A percentile compares a stretch with the other conserved stretches of the same genome.
phyloP scores from a whole-genome alignment of 2,113 vertebrate genomes.

The Serinus canaria region DNA sequence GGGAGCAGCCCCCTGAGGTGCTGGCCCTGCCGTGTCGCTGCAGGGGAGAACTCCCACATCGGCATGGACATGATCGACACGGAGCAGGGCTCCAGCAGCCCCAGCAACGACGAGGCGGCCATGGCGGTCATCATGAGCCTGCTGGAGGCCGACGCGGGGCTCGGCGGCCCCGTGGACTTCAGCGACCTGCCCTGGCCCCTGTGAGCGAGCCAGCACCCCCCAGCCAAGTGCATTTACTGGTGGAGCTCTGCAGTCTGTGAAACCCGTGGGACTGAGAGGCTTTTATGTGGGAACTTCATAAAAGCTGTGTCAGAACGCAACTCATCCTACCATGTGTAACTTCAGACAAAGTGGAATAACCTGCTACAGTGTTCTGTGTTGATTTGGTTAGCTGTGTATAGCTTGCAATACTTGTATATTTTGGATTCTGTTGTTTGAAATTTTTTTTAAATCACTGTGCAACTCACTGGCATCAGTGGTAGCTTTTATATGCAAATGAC shows the following conservation, averaged over 20 bases:
- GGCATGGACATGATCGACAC: slow-evolving; percentile 94
- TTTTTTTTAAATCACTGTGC: slow-evolving; percentile 82
- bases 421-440: slow-evolving; percentile 77
- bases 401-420: slow-evolving; percentile 85
- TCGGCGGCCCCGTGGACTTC: slow-evolving; percentile 97
- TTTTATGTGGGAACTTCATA: slow-evolving; percentile 74
- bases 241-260: slow-evolving; percentile 73
- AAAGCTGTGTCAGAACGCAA: slow-evolving; percentile 74
- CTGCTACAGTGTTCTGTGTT: slow-evolving; percentile 76
- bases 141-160: slow-evolving; percentile 95
- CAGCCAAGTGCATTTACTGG: slow-evolving; percentile 78
- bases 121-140: slow-evolving; percentile 99
- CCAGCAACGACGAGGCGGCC: slow-evolving; percentile 95
- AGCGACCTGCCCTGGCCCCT: slow-evolving; percentile 98
- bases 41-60: slow-evolving; percentile 95
- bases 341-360: slow-evolving; percentile 81
- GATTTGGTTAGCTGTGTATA: slow-evolving; percentile 80
- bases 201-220: slow-evolving; percentile 73
- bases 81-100: slow-evolving; percentile 95
- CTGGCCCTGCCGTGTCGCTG: neutral
- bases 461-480: slow-evolving; percentile 78
- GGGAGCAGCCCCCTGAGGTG: neutral
- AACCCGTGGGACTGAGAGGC: slow-evolving; percentile 68
- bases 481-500: slow-evolving; percentile 82
- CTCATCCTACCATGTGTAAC: slow-evolving; percentile 77